Evolutionary conservation across 2,888 invertebrate species (phyloP), one percentile per base, ranked within the genome.

Genomic region (Tipula vernalis): DNA sequence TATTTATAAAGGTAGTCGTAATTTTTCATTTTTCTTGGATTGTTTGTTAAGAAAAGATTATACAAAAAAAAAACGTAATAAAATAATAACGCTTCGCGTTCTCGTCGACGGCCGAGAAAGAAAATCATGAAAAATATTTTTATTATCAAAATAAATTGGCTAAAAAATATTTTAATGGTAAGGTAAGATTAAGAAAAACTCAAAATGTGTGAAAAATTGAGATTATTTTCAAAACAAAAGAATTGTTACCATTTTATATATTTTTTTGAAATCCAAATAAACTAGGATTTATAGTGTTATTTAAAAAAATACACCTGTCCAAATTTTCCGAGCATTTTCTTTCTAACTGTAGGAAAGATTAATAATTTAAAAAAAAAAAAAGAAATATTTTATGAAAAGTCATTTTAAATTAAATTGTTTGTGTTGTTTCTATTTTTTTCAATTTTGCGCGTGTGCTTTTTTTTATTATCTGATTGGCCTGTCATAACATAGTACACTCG

Each of bases 221-320:
- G 12, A 71, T 28, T 57, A 57, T 57, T 57, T 57, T 57, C 51
- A 57, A 71, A 71, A 71, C 71, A 71, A 71, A 71, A 71, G 71
- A 71, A 71, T 28, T 57, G 51, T 57, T 57, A 57, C 51, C 51
- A 57, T 57, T 57, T 57, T 57, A 57, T 71, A 71, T 28, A 84
- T 84, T 39, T 84, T 84, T 84, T 84, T 39, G 36, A 84, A 84
- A 41, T 84, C 41, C 39, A 84, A 84, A 84, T 84, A 84, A 84
- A 41, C 41, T 84, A 84, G 15, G 15, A 39, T 84, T 84, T 84
- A 39, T 84, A 84, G 41, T 84, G 84, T 84, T 84, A 39, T 84
- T 84, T 84, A 84, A 84, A 28, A 71, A 71, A 71, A 28, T 71
- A 71, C 71, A 71, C 71, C 71, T 71, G 71, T 71, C 71, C 10